phyloP scores from a whole-genome alignment of 1,140 invertebrate genomes.

The Drosophila teissieri region DNA sequence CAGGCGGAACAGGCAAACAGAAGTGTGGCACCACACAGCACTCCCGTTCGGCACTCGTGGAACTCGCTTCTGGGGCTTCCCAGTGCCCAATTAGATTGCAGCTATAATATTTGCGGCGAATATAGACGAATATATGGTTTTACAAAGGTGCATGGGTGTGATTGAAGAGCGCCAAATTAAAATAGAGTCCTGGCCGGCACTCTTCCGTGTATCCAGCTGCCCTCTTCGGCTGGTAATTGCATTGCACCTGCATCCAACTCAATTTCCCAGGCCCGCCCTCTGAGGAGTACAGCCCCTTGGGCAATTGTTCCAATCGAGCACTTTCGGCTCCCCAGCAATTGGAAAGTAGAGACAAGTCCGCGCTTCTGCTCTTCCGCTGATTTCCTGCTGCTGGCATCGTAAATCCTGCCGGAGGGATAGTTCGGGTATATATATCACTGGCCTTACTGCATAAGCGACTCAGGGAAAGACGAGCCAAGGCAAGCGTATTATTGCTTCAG shows the following conservation, averaged over 20 bases:
- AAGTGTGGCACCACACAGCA: background rate
- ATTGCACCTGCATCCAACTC: conserved; percentile 25
- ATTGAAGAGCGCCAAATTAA: background rate
- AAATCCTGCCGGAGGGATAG: conserved; percentile 62
- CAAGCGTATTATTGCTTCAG: conserved; percentile 79
- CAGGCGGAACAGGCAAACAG: conserved; percentile 28
- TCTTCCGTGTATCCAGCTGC: conserved; percentile 2
- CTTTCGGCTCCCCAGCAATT: conserved; percentile 51
- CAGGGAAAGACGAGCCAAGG: conserved; percentile 63
- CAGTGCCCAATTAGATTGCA: conserved; percentile 41
- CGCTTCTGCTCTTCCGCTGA: conserved; percentile 38
- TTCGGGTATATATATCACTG: conserved; percentile 42
- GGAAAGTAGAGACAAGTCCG: conserved; percentile 68
- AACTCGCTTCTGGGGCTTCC: conserved; percentile 17
- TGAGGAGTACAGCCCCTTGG: conserved; percentile 1
- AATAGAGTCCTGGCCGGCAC: background rate
- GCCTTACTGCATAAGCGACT: conserved; percentile 54
- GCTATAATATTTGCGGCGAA: conserved; percentile 13
- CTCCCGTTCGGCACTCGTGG: too few relatives aligned
- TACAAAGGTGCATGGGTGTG: background rate
- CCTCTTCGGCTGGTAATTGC: conserved; percentile 20
- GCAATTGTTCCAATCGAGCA: conserved; percentile 45
- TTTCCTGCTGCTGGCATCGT: conserved; percentile 63
- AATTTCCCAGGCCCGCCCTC: conserved; percentile 4
- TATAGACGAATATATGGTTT: conserved; percentile 5